Conservation (phyloP, 2,797 vertebrate genomes). For the Choloepus didactylus region DNA sequence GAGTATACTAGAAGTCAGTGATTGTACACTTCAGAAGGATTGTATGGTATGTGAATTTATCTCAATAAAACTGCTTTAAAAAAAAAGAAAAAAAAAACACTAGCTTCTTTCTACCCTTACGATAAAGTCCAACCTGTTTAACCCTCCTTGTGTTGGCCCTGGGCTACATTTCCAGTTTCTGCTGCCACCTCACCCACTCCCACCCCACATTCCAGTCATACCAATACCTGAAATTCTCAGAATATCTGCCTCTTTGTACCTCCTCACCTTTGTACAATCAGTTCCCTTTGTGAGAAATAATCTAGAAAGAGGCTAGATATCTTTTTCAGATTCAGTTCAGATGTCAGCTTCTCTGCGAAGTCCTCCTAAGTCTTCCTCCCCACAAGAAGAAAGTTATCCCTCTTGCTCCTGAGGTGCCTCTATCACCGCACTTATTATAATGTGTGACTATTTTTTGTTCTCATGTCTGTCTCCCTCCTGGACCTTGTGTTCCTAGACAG, state of each 20-base stretch:
- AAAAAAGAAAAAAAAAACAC: background rate
- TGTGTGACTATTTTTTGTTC: background rate
- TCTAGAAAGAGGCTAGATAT: background rate
- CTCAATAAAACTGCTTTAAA: too few species aligned
- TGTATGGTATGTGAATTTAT: too few species aligned
- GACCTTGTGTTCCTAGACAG: background rate
- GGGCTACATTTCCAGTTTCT: background rate
- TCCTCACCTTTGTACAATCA: background rate
- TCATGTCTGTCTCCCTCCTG: background rate
- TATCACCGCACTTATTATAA: background rate
- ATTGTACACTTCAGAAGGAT: too few species aligned
- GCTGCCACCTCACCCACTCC: background rate
- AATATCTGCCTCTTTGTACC: background rate
- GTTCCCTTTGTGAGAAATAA: background rate
- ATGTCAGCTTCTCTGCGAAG: background rate
- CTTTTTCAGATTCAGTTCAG: constrained; percentile 37
- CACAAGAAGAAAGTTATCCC: background rate
- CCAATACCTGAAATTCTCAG: constrained; percentile 9
- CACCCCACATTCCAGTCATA: constrained; percentile 35
- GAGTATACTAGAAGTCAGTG: too few species aligned
- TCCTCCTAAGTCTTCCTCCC: background rate
- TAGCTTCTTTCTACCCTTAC: background rate
- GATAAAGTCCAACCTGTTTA: constrained; percentile 19
- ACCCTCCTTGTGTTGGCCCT: background rate
- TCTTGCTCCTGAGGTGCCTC: background rate